Conservation (phyloP, 2,797 vertebrate species). For the Crocodylus rhombifer region DNA sequence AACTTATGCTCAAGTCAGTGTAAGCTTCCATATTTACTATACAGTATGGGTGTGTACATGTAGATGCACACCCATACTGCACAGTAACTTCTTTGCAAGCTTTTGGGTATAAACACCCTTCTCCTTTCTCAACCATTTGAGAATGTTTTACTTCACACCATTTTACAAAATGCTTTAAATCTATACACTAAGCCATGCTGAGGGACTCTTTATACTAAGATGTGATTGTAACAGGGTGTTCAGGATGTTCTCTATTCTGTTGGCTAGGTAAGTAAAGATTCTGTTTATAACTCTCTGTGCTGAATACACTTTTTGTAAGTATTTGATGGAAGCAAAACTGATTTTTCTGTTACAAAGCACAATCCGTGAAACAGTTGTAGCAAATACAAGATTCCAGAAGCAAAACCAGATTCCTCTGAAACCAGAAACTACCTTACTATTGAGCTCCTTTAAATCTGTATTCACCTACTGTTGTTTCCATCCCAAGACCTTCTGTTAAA, state of each 20-base stretch:
- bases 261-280: neutral
- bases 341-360: conserved; percentile 18
- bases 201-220: neutral
- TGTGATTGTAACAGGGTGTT: neutral
- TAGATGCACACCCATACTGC: no score
- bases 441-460: neutral
- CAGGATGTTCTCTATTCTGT: neutral
- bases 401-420: neutral
- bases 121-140: neutral
- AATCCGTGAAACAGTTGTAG: neutral
- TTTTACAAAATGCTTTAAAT: neutral
- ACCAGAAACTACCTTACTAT: neutral
- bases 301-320: neutral
- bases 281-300: neutral
- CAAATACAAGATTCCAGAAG: neutral
- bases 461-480: neutral
- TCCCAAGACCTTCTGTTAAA: neutral
- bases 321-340: conserved; percentile 16
- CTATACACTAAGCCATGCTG: neutral
- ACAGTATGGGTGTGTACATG: no score
- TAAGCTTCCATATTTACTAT: no score
- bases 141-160: neutral
- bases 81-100: no score
- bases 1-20: no score
- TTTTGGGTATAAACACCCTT: no score